phyloP scores from a whole-genome alignment of 2,113 vertebrate species.

The Podiceps cristatus region DNA sequence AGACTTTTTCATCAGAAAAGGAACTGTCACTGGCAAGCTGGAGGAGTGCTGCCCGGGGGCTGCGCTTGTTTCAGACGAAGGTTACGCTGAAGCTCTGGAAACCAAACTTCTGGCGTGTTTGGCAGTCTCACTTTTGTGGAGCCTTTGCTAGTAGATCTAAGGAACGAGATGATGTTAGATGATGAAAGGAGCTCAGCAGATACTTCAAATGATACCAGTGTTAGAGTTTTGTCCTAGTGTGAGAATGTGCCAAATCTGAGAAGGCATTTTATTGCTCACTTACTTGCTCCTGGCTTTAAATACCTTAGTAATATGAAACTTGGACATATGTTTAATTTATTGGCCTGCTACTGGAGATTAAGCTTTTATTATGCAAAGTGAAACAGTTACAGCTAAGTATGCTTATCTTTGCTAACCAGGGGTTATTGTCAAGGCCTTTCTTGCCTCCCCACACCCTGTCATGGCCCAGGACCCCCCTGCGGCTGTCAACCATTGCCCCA shows the following conservation, averaged over 20 bases:
- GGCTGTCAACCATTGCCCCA: background rate
- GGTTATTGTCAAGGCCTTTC: background rate
- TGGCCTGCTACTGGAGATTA: background rate
- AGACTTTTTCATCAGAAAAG: slow-evolving; percentile 9
- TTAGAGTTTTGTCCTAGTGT: background rate
- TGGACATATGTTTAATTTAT: background rate
- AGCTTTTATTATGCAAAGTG: background rate
- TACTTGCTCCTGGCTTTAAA: background rate
- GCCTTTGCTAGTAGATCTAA: background rate
- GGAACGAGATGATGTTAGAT: background rate
- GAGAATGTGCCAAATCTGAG: background rate
- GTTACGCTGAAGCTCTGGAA: slow-evolving; percentile 8
- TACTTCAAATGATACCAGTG: background rate
- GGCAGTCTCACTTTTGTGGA: background rate
- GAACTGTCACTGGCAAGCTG: background rate
- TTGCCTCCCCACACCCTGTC: background rate
- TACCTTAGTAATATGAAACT: background rate
- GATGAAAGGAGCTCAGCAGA: slow-evolving; percentile 22
- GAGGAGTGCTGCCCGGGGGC: background rate
- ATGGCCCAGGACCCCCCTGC: accelerated
- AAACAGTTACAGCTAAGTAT: background rate
- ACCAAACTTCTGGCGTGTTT: background rate
- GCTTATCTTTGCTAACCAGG: background rate
- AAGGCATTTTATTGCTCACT: background rate
- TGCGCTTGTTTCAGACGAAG: background rate